Conservation (phyloP, 2,888 invertebrate genomes). For the Augochlorella aurata region DNA sequence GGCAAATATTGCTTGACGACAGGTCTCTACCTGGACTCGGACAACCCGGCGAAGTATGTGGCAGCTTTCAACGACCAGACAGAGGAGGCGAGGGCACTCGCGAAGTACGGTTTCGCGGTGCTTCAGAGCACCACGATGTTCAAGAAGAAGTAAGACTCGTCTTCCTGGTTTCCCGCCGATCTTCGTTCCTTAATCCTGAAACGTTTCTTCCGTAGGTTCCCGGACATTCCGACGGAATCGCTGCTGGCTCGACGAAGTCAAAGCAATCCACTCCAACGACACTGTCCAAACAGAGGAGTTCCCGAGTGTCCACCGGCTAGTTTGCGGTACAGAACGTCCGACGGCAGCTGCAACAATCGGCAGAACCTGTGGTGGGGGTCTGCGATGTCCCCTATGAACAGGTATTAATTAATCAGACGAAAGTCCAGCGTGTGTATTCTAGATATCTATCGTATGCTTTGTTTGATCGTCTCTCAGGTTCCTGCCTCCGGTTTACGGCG, state of each 20-base stretch:
- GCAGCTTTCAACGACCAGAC: constrained; percentile 89
- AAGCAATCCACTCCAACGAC: constrained; percentile 83
- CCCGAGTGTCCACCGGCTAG: constrained; percentile 88
- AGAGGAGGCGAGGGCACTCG: constrained; percentile 84
- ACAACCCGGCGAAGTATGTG: constrained; percentile 87
- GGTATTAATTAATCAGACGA: constrained; percentile 58
- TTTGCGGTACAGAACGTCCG: constrained; percentile 89
- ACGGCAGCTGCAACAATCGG: constrained; percentile 95
- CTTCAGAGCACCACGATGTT: constrained; percentile 86
- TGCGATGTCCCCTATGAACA: constrained; percentile 90
- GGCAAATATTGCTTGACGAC: not conserved
- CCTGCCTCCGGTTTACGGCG: constrained; percentile 91
- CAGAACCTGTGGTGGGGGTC: constrained; percentile 90
- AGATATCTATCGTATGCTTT: not conserved
- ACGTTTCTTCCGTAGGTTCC: constrained; percentile 61
- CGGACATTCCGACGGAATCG: constrained; percentile 69
- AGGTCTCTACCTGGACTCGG: constrained; percentile 86
- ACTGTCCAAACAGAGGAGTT: constrained; percentile 87
- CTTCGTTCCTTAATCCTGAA: not conserved
- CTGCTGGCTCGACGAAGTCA: constrained; percentile 60
- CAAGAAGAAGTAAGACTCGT: constrained; percentile 83
- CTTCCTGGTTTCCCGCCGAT: not conserved
- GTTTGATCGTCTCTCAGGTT: constrained; percentile 83
- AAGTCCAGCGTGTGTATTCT: not conserved
- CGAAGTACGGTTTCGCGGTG: constrained; percentile 87